Percentiles rank a stretch among this genome's conserved stretches.
phyloP scores from a whole-genome alignment of 2,113 vertebrate species.

The Piprites chloris region DNA sequence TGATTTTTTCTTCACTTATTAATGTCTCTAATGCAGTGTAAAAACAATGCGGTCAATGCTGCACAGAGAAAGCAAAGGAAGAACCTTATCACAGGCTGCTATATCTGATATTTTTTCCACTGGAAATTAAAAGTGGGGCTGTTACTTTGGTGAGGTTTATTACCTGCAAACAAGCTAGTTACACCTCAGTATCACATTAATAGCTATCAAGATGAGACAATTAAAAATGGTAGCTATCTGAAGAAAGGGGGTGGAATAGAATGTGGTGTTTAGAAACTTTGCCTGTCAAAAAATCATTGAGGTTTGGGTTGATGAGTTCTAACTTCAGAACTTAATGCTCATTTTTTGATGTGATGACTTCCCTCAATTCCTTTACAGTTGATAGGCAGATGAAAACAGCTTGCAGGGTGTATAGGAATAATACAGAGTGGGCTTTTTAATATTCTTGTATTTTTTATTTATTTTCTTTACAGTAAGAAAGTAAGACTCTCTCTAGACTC shows the following conservation, averaged over 20 bases:
- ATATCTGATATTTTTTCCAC: not conserved
- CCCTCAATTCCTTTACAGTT: not conserved
- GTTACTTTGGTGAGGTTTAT: slow-evolving; percentile 13
- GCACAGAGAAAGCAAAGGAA: not conserved
- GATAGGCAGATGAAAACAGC: not conserved
- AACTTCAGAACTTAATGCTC: not conserved
- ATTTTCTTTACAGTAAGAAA: not conserved
- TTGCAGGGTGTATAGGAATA: not conserved
- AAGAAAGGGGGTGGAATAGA: slow-evolving; percentile 33
- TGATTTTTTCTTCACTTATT: not conserved
- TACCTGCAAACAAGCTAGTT: not conserved
- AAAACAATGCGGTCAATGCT: not conserved
- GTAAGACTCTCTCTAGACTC: not conserved
- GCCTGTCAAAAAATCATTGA: not conserved
- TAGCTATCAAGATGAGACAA: not conserved
- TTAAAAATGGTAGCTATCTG: slow-evolving; percentile 5
- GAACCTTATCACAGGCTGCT: not conserved
- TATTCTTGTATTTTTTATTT: not conserved
- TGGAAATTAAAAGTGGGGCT: slow-evolving; percentile 3
- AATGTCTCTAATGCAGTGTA: not conserved
- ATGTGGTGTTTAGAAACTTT: not conserved
- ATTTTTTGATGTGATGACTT: not conserved
- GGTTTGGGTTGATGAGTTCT: not conserved
- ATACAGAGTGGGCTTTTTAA: not conserved
- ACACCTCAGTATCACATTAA: not conserved